A percentile compares a stretch with the other conserved stretches of the same genome.
Evolutionary conservation across 2,888 invertebrate genomes (phyloP).

Genomic region (Stenotaenia linearis): DNA sequence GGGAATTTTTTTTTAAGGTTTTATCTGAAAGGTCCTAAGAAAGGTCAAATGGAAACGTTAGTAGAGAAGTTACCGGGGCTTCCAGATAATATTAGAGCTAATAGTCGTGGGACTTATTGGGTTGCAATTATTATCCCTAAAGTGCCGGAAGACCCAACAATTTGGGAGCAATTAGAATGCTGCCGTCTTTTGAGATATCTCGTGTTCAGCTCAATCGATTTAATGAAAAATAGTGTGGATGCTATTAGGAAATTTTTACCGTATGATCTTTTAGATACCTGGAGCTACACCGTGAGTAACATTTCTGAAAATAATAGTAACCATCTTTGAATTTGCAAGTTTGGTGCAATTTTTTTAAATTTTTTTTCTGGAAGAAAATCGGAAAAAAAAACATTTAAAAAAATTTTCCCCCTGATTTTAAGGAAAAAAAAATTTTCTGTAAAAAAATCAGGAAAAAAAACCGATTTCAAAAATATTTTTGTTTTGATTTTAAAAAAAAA

Average conservation of each 20-base stretch:
- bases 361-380: too few relatives aligned
- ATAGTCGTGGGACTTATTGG: conserved; percentile 47
- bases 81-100: conserved; percentile 50
- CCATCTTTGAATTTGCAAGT: background rate
- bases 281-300: background rate
- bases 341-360: too few relatives aligned
- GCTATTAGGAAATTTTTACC: background rate
- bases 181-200: background rate
- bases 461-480: too few relatives aligned
- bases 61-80: conserved; percentile 50
- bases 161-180: background rate
- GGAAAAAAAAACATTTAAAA: too few relatives aligned
- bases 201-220: background rate
- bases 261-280: background rate
- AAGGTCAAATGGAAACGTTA: conserved; percentile 47
- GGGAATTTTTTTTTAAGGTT: conserved; percentile 43
- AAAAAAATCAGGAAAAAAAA: too few relatives aligned
- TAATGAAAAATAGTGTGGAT: background rate
- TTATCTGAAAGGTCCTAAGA: conserved; percentile 46
- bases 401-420: too few relatives aligned
- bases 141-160: background rate
- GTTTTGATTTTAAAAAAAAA: too few relatives aligned
- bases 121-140: conserved; percentile 40
- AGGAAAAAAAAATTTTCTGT: too few relatives aligned
- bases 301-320: background rate